These are phyloP conservation scores for Aphelinus atriplicis DNA, from an alignment of 1,140 invertebrate genomes.

Conservation along the genomic window DNA sequence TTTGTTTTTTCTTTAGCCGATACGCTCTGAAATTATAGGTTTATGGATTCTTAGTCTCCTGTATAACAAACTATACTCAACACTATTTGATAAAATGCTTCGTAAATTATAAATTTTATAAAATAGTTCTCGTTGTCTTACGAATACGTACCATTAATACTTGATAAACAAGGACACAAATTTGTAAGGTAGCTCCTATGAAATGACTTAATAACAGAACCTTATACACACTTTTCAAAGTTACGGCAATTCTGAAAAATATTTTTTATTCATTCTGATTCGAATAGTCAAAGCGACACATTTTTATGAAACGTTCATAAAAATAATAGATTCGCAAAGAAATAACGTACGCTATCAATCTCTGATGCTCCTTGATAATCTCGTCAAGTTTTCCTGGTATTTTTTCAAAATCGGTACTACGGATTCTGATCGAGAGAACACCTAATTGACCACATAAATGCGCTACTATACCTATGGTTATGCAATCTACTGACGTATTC, in stretches of 20 bases:
- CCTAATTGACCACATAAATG: conserved; percentile 46
- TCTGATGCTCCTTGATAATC: conserved; percentile 38
- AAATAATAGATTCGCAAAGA: not conserved
- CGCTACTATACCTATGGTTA: conserved; percentile 40
- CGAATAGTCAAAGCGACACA: not conserved
- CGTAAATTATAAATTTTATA: no score
- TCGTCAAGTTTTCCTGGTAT: not conserved
- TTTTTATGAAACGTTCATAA: conserved; percentile 7
- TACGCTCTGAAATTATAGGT: conserved; percentile 26
- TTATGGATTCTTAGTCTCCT: no score
- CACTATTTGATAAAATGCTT: no score
- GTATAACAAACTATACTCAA: no score
- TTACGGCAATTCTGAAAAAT: not conserved
- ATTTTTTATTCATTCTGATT: not conserved
- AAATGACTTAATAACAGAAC: conserved; percentile 40
- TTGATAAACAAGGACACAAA: conserved; percentile 46
- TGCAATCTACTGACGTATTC: conserved; percentile 48
- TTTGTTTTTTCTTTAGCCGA: conserved; percentile 42
- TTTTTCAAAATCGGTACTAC: conserved; percentile 23
- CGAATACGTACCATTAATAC: conserved; percentile 36
- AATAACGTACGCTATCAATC: conserved; percentile 33
- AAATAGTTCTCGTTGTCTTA: no score
- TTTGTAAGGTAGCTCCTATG: conserved; percentile 39
- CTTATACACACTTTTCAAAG: conserved; percentile 26
- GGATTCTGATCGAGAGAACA: conserved; percentile 42